These are phyloP conservation scores for Carollia perspicillata DNA, from an alignment of 2,113 vertebrate species.

Conservation along the genomic window DNA sequence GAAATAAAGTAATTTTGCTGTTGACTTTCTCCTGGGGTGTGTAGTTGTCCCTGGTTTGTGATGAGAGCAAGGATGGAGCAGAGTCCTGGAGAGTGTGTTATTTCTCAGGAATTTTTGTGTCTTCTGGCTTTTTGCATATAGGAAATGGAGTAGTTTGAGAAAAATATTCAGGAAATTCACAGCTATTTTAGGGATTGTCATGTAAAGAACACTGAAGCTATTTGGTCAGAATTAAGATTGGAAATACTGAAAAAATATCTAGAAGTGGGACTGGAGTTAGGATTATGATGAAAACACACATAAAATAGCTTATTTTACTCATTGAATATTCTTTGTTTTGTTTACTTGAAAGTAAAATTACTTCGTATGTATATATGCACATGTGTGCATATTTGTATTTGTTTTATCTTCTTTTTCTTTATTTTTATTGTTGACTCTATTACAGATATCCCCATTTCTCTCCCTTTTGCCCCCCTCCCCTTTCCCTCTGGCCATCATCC, in stretches of 20 bases:
- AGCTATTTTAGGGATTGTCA: not conserved
- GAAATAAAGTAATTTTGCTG: not conserved
- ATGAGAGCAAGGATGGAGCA: not conserved
- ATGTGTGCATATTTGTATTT: not conserved
- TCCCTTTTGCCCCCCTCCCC: not conserved
- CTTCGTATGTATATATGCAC: not conserved
- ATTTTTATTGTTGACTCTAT: no score
- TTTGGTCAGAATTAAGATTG: not conserved
- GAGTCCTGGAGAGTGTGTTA: not conserved
- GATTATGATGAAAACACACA: not conserved
- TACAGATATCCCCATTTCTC: not conserved
- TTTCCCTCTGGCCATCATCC: no score
- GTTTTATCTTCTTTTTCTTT: no score
- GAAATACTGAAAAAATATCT: not conserved
- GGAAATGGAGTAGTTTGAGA: conserved; percentile 24
- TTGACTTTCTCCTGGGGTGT: not conserved
- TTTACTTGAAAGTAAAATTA: conserved; percentile 13
- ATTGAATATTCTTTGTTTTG: not conserved
- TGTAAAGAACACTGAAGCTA: not conserved
- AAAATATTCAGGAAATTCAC: not conserved
- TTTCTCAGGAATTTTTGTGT: conserved; percentile 28
- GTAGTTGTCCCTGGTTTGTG: not conserved
- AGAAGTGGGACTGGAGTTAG: not conserved
- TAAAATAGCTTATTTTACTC: not conserved
- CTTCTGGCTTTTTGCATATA: not conserved